Percentiles rank a stretch among this genome's conserved stretches.
These are phyloP conservation scores for Oreonectes daqikongensis DNA, from an alignment of 2,797 vertebrate genomes.

Conservation along the genomic window DNA sequence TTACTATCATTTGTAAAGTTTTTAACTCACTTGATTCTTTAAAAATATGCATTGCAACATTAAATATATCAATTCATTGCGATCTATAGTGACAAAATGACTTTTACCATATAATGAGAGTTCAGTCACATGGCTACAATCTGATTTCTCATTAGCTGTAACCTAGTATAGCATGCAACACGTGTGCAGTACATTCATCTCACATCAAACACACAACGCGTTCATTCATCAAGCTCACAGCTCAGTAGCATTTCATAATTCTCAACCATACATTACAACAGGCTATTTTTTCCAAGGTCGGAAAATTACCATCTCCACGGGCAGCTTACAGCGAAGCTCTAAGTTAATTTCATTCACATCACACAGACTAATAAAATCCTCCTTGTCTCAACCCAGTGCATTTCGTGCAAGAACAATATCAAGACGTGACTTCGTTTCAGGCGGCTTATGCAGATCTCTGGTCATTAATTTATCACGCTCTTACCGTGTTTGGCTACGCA, in stretches of 20 bases:
- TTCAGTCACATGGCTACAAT: not conserved
- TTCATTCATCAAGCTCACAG: slow-evolving; percentile 10
- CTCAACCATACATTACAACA: slow-evolving; percentile 1
- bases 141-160: not conserved
- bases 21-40: too few species aligned
- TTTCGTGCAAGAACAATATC: slow-evolving; percentile 36
- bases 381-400: slow-evolving; percentile 30
- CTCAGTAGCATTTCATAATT: not conserved
- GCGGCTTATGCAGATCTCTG: slow-evolving; percentile 55
- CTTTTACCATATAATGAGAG: not conserved
- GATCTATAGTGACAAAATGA: too few species aligned
- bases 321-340: slow-evolving; percentile 5
- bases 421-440: slow-evolving; percentile 29
- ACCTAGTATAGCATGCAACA: not conserved
- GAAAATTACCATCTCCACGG: slow-evolving; percentile 2
- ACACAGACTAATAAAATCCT: slow-evolving; percentile 48
- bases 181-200: not conserved
- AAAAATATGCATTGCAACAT: too few species aligned
- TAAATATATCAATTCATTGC: too few species aligned
- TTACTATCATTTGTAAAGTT: too few species aligned
- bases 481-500: slow-evolving; percentile 96
- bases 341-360: slow-evolving; percentile 67
- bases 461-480: slow-evolving; percentile 58
- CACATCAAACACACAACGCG: not conserved
- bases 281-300: slow-evolving; percentile 24